Conservation (phyloP, 2,113 vertebrate genomes). For the Bos indicus region DNA sequence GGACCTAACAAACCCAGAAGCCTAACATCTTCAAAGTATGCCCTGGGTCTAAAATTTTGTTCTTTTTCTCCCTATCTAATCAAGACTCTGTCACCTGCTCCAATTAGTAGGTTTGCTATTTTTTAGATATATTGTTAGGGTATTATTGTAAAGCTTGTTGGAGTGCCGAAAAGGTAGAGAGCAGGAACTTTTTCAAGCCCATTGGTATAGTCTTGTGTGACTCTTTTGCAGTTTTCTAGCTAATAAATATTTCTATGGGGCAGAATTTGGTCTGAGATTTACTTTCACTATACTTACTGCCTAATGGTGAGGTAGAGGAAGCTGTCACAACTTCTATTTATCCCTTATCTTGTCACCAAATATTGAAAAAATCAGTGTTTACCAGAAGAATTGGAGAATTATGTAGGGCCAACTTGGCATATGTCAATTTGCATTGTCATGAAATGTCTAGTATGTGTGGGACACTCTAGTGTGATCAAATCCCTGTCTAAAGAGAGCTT, state of each 20-base stretch:
- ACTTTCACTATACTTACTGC: not conserved
- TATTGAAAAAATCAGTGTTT: not conserved
- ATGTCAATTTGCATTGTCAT: not conserved
- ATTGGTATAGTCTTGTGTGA: not conserved
- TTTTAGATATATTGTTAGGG: not conserved
- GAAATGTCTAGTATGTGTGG: not conserved
- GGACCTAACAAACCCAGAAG: not conserved
- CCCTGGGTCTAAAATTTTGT: not conserved
- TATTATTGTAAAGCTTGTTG: not conserved
- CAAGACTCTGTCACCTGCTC: not conserved
- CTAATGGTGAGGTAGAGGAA: not conserved
- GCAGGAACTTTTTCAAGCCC: not conserved
- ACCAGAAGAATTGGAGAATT: not conserved
- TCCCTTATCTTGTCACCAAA: not conserved
- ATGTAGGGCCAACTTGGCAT: not conserved
- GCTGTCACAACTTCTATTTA: not conserved
- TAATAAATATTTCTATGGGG: not conserved
- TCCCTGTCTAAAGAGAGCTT: not conserved
- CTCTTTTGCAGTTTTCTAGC: not conserved
- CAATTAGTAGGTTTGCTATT: not conserved
- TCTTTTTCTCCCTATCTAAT: not conserved
- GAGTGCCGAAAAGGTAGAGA: not conserved
- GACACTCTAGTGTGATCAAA: not conserved
- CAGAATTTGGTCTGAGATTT: not conserved
- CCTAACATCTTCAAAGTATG: not conserved